These are phyloP conservation scores for Poeciliopsis gracilis DNA, from an alignment of 2,797 vertebrate species.

Conservation along the genomic window DNA sequence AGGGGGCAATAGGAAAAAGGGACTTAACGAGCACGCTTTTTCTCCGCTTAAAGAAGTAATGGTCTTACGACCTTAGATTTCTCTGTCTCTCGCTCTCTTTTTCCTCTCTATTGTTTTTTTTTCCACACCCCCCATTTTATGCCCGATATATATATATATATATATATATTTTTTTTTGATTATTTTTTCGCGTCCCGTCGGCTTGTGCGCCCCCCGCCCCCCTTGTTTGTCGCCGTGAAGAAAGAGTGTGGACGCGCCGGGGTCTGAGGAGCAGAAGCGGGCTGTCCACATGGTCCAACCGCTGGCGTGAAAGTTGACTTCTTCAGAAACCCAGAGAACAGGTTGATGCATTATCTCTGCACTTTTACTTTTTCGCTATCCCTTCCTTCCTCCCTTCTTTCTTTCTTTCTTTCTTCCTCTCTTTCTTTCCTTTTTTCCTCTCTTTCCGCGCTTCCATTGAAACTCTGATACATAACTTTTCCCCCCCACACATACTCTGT, in stretches of 20 bases:
- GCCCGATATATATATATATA: conserved; percentile 16
- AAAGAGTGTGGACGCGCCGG: conserved; percentile 79
- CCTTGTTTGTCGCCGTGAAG: conserved; percentile 68
- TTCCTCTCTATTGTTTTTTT: conserved; percentile 42
- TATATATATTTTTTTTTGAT: too few relatives aligned
- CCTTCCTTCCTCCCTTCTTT: conserved; percentile 7
- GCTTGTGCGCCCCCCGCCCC: conserved; percentile 59
- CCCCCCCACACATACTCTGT: conserved; percentile 24
- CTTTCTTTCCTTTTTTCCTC: not conserved
- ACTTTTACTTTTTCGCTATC: conserved; percentile 38
- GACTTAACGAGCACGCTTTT: conserved; percentile 77
- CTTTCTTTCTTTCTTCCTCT: not conserved
- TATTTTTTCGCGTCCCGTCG: conserved; percentile 63
- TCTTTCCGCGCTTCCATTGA: conserved; percentile 44
- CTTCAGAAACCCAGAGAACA: conserved; percentile 85
- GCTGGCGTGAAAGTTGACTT: conserved; percentile 87
- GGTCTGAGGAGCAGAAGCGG: conserved; percentile 81
- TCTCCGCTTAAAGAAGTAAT: conserved; percentile 78
- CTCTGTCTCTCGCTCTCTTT: conserved; percentile 60
- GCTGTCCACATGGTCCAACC: conserved; percentile 86
- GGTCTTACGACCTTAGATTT: conserved; percentile 74
- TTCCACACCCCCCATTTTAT: conserved; percentile 11
- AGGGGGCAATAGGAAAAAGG: conserved; percentile 66
- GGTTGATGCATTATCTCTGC: conserved; percentile 81
- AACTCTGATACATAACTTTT: conserved; percentile 43